Percentiles rank a stretch among this genome's conserved stretches.
These are phyloP conservation scores for Trissolcus brochymenae DNA, from an alignment of 2,888 invertebrate species.

Conservation along the genomic window DNA sequence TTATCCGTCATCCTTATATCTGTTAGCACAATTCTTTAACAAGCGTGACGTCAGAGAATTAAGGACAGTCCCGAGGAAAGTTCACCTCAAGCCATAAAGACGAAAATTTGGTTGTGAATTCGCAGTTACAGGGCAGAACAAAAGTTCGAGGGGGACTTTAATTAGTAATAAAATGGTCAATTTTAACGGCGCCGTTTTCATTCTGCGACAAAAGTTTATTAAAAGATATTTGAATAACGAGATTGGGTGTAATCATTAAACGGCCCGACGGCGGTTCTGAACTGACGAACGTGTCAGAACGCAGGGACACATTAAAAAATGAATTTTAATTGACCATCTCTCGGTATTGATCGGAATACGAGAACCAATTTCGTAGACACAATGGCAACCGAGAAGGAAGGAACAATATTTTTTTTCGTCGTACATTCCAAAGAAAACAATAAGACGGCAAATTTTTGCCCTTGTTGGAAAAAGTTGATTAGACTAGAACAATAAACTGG, in stretches of 20 bases:
- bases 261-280: slow-evolving; percentile 10
- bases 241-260: slow-evolving; percentile 46
- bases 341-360: slow-evolving; percentile 20
- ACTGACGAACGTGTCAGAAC: slow-evolving; percentile 39
- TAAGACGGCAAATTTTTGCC: slow-evolving; percentile 19
- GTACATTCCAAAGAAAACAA: too few species aligned
- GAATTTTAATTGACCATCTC: slow-evolving; percentile 27
- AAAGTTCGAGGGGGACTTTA: slow-evolving; percentile 35
- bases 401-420: background rate
- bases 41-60: slow-evolving; percentile 15
- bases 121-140: slow-evolving; percentile 21
- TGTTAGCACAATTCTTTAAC: slow-evolving; percentile 20
- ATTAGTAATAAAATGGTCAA: slow-evolving; percentile 49
- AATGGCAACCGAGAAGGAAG: background rate
- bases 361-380: slow-evolving; percentile 3
- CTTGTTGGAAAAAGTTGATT: slow-evolving; percentile 35
- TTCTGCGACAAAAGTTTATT: slow-evolving; percentile 33
- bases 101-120: slow-evolving; percentile 34
- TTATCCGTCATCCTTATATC: slow-evolving; percentile 34
- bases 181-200: slow-evolving; percentile 14
- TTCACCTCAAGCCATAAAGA: slow-evolving; percentile 15
- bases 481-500: slow-evolving; percentile 34
- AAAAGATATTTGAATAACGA: slow-evolving; percentile 53
- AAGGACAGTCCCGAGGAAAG: slow-evolving; percentile 15
- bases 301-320: slow-evolving; percentile 40